These are phyloP conservation scores for Dysidea cf. avara DNA, from an alignment of 37 sponge, comb jelly and placozoan species.

Conservation along the genomic window DNA sequence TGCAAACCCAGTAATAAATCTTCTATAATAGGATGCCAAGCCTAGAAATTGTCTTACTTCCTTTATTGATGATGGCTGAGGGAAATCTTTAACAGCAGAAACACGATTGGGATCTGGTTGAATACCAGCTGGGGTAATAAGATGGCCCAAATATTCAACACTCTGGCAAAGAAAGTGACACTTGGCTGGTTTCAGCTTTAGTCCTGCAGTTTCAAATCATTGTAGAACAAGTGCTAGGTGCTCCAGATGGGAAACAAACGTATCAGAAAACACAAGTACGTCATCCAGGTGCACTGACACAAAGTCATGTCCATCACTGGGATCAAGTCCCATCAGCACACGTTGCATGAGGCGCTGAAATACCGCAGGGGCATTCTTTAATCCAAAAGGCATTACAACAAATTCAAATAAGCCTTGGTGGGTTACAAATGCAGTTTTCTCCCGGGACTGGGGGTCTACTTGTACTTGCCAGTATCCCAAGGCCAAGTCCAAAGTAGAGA, in stretches of 20 bases:
- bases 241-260: constrained; percentile 18
- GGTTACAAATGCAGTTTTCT: too few species aligned
- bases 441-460: background rate
- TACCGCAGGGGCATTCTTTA: too few species aligned
- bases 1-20: background rate
- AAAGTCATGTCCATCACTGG: constrained; percentile 5
- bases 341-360: constrained; percentile 33
- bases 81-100: constrained; percentile 3
- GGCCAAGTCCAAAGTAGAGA: too few species aligned
- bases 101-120: background rate
- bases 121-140: constrained; percentile 33
- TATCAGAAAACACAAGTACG: constrained; percentile 7
- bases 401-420: constrained; percentile 32
- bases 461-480: constrained; percentile 32
- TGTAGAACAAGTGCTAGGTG: too few species aligned
- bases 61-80: too few species aligned
- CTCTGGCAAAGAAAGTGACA: constrained; percentile 18
- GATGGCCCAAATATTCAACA: too few species aligned
- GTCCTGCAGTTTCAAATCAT: too few species aligned
- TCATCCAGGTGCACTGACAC: constrained; percentile 56
- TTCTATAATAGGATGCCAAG: constrained; percentile 7
- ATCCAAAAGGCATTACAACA: constrained; percentile 22
- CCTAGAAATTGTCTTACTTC: too few species aligned
- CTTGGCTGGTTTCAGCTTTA: constrained; percentile 42
- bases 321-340: constrained; percentile 1